Conservation (phyloP, 2,113 vertebrate species). For the Brevimyrus niger region DNA sequence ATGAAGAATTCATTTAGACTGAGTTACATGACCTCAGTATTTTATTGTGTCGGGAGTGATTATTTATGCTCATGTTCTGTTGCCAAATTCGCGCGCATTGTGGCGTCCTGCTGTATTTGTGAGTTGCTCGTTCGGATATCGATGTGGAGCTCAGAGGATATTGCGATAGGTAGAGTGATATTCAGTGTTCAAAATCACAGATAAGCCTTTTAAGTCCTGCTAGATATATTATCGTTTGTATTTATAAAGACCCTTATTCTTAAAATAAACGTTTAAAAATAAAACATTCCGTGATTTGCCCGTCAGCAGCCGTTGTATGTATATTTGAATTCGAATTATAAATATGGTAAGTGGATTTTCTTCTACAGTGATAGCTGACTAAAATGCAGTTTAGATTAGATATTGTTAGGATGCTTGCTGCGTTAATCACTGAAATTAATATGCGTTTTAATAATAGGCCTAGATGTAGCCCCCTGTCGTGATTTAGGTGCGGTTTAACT, state of each 20-base stretch:
- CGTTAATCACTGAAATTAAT: background rate
- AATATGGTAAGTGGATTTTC: background rate
- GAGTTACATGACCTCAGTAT: background rate
- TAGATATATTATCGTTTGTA: background rate
- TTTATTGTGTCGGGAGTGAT: background rate
- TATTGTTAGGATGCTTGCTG: background rate
- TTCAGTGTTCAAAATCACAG: background rate
- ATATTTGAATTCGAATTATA: background rate
- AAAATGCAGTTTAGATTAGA: background rate
- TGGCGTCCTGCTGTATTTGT: background rate
- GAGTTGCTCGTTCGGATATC: background rate
- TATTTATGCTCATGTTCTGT: background rate
- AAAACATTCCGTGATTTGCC: background rate
- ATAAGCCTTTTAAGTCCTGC: background rate
- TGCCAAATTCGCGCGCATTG: background rate
- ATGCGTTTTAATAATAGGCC: background rate
- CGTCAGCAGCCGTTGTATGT: background rate
- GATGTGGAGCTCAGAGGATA: background rate
- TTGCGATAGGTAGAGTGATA: background rate
- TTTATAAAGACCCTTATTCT: background rate
- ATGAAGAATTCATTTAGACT: conserved; percentile 4
- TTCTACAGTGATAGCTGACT: background rate
- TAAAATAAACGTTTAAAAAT: background rate
- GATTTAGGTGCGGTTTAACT: background rate
- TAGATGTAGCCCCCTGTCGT: background rate